These are phyloP conservation scores for Urocynchramus pylzowi DNA, from an alignment of 2,113 vertebrate species.

Conservation along the genomic window DNA sequence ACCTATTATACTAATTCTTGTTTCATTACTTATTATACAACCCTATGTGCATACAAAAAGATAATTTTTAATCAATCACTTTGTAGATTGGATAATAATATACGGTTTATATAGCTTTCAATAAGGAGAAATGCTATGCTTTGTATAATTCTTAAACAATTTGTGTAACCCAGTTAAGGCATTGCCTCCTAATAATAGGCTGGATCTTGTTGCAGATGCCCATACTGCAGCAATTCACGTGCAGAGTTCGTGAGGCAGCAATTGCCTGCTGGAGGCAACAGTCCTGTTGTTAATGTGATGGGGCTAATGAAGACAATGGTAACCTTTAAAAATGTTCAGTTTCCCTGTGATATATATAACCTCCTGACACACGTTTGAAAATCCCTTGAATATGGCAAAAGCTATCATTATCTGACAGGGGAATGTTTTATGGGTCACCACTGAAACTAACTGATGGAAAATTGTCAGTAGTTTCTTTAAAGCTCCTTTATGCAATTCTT, in stretches of 20 bases:
- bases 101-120: neutral
- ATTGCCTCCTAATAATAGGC: neutral
- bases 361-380: neutral
- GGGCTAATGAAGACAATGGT: slow-evolving; percentile 33
- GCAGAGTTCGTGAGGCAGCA: neutral
- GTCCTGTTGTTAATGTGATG: neutral
- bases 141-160: neutral
- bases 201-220: neutral
- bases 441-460: slow-evolving; percentile 9
- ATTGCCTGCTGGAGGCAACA: neutral
- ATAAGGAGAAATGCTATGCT: neutral
- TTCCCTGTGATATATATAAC: neutral
- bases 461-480: slow-evolving; percentile 14
- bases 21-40: neutral
- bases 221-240: neutral
- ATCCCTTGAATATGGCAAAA: neutral
- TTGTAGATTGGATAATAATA: neutral
- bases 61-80: neutral
- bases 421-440: slow-evolving; percentile 31
- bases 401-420: neutral
- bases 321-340: slow-evolving; percentile 1
- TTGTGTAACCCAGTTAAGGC: neutral
- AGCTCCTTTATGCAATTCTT: slow-evolving; percentile 25
- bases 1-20: neutral
- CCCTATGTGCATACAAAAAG: neutral